A percentile compares a stretch with the other conserved stretches of the same genome.
Evolutionary conservation across 2,113 vertebrate genomes (phyloP).

Genomic region (Gopherus evgoodei): DNA sequence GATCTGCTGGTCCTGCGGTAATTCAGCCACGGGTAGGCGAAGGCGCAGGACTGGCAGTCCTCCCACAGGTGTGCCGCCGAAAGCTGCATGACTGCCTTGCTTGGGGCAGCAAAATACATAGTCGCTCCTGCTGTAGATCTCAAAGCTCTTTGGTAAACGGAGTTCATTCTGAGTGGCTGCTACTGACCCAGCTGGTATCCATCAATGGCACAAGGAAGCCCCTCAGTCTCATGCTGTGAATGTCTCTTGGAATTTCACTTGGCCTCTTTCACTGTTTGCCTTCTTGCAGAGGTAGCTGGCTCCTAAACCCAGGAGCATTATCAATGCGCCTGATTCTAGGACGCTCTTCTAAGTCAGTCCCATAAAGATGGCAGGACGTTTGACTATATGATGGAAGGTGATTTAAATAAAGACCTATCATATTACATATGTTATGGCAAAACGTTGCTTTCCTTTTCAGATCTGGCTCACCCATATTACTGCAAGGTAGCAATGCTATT

Average conservation of each 20-base stretch:
- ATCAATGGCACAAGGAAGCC: neutral
- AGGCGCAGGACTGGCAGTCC: too few relatives aligned
- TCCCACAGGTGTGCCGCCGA: too few relatives aligned
- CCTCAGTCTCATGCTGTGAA: neutral
- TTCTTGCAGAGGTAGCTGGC: too few relatives aligned
- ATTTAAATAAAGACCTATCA: neutral
- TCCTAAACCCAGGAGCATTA: neutral
- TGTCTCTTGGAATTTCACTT: neutral
- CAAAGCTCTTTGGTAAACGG: neutral
- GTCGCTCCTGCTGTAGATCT: too few relatives aligned
- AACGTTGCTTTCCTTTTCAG: neutral
- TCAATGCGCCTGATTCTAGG: neutral
- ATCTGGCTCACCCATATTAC: neutral
- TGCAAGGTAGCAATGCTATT: neutral
- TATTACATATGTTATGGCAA: neutral
- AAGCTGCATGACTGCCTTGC: too few relatives aligned
- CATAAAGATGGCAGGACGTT: fast-evolving
- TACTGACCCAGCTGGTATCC: neutral
- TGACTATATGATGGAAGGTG: neutral
- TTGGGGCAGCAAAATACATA: too few relatives aligned
- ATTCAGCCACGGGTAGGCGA: too few relatives aligned
- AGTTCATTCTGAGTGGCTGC: neutral
- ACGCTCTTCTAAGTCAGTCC: neutral
- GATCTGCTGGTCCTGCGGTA: too few relatives aligned
- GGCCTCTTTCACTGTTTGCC: too few relatives aligned